Conservation (phyloP, 2,113 vertebrate genomes). For the Bubo bubo region DNA sequence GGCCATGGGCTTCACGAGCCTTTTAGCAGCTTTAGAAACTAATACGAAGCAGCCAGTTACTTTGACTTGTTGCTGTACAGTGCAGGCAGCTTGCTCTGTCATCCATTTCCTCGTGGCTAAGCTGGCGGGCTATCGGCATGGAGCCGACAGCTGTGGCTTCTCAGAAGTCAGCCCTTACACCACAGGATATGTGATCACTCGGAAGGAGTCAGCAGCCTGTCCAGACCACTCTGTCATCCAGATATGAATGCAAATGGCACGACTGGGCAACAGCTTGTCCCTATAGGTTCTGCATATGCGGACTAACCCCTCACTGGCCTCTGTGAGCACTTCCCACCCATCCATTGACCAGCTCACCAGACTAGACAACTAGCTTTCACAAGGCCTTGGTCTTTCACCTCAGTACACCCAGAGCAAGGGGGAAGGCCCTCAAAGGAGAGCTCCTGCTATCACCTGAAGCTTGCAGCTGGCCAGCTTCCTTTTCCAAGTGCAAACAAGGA, state of each 20-base stretch:
- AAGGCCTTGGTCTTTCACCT: neutral
- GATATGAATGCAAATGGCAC: neutral
- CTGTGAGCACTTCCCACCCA: neutral
- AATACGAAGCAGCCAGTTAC: neutral
- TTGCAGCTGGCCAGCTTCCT: neutral
- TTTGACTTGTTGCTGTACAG: neutral
- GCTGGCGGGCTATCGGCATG: neutral
- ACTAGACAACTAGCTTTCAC: neutral
- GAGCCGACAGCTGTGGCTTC: conserved; percentile 26
- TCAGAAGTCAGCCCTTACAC: neutral
- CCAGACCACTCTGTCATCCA: neutral
- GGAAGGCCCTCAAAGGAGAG: neutral
- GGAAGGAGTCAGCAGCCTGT: neutral
- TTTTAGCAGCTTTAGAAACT: neutral
- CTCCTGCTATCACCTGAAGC: neutral
- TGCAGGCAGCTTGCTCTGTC: neutral
- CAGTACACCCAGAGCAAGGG: neutral
- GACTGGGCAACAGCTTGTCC: neutral
- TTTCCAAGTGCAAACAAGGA: neutral
- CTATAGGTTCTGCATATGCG: neutral
- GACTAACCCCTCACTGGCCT: fast-evolving
- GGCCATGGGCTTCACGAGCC: neutral
- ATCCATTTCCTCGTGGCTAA: conserved; percentile 34
- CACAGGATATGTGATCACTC: neutral
- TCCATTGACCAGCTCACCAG: neutral